phyloP scores from a whole-genome alignment of 2,888 invertebrate species.

The Cataglyphis cursor region DNA sequence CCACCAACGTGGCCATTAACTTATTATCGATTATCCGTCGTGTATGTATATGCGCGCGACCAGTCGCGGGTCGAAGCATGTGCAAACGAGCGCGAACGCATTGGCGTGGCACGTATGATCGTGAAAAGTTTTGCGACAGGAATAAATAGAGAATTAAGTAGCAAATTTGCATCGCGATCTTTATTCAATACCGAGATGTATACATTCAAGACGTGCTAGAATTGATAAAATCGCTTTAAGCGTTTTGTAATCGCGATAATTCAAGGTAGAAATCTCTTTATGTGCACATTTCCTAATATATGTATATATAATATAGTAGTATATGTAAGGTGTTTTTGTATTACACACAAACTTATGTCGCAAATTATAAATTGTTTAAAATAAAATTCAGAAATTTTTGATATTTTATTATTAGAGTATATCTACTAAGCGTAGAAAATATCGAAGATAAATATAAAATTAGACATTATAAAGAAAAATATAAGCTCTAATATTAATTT shows the following conservation, averaged over 20 bases:
- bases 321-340: not conserved
- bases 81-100: slow-evolving; percentile 30
- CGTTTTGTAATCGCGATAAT: not conserved
- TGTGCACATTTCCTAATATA: not conserved
- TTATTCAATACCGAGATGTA: not conserved
- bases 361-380: not conserved
- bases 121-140: not conserved
- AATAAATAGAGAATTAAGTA: not conserved
- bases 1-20: slow-evolving; percentile 74
- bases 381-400: not conserved
- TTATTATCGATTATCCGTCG: slow-evolving; percentile 76
- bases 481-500: not conserved
- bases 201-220: not conserved
- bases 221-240: not conserved
- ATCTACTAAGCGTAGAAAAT: not conserved
- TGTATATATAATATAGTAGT: too few relatives aligned
- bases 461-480: not conserved
- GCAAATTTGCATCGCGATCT: too few relatives aligned
- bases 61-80: slow-evolving; percentile 48
- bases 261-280: not conserved
- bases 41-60: slow-evolving; percentile 55
- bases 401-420: not conserved
- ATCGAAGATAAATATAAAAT: not conserved
- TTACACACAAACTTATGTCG: not conserved
- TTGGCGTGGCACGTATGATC: slow-evolving; percentile 27